Evolutionary conservation across 2,113 vertebrate species (phyloP), one percentile per base, ranked within the genome.

Genomic region (Lepisosteus oculatus): DNA sequence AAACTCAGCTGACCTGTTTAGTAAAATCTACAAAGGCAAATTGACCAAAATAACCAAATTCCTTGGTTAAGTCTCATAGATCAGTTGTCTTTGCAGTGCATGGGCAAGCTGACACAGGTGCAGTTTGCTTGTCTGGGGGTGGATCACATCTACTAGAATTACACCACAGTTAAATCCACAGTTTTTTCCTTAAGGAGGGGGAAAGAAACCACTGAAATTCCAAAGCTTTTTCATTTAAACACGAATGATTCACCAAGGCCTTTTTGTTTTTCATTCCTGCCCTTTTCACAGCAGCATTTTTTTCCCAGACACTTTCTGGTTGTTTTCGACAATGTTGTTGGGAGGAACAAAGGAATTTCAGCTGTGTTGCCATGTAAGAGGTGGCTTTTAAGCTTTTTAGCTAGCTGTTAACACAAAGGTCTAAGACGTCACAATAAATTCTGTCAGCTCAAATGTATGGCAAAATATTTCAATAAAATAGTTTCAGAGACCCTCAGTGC

Each of bases 371-470:
- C 83, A 83, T 29, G 57, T 78, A 80, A 71, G 74, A 71, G 67
- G 78, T 73, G 80, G 81, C 81, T 81, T 56, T 63, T 54, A n/a
- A 54, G 64, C 72, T 13, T 69, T 29, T 55, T 76, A 72, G 67
- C 6, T 65, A 29, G 17, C 45, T 55, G 59, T 75, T 77, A 78
- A 79, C 51, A 84, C 75, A 78, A 73, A 56, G 44, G 69, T 76
- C 62, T 57, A 42, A 68, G 64, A 74, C 80, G 68, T 71, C 62
- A 67, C 78, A 83, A 84, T 82, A 82, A 77, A 87, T 84, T 81
- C 86, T 86, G 87, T 86, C 89, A 80, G 72, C 84, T 80, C 81
- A 82, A 83, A 90, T 89, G 80, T 85, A 86, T 64, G 69, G 72
- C 80, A 82, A 84, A 86, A 88, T 87, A 81, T 76, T 77, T 87